Conservation (phyloP, 92 coral and sea anemone species). For the Zoanthus solanderi region DNA sequence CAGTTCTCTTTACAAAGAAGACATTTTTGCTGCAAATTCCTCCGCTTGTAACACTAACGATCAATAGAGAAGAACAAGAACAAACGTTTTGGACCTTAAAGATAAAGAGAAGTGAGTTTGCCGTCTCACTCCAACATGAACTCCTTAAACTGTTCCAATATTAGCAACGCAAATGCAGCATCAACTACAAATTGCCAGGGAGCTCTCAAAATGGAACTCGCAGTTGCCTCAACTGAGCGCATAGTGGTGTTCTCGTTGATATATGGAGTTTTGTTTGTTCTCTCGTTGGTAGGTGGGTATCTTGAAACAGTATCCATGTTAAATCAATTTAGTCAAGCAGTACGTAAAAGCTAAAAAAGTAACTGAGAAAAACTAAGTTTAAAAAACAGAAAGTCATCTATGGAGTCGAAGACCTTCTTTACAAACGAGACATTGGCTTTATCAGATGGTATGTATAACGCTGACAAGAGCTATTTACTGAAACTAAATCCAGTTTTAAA, state of each 20-base stretch:
- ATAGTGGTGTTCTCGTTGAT: conserved; percentile 69
- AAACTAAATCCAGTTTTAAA: too few relatives aligned
- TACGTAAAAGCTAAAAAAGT: background rate
- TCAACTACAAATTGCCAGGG: background rate
- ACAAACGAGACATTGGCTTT: too few relatives aligned
- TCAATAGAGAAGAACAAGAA: background rate
- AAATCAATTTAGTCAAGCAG: background rate
- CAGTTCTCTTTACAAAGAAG: background rate
- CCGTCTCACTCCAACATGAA: background rate
- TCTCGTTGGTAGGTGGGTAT: conserved; percentile 77
- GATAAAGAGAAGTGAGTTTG: background rate
- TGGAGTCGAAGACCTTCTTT: too few relatives aligned
- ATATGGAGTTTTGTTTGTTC: conserved; percentile 75
- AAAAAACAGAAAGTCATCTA: background rate
- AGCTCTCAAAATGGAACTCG: background rate
- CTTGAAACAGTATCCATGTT: background rate
- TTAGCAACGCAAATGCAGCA: background rate
- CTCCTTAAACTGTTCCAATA: conserved; percentile 15
- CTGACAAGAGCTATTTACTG: too few relatives aligned
- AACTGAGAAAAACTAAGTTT: background rate
- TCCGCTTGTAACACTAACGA: too few relatives aligned
- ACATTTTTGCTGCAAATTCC: background rate
- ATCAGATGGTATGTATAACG: too few relatives aligned
- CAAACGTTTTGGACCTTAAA: background rate
- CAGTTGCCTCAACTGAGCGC: conserved; percentile 51